Evolutionary conservation across 2,888 invertebrate species (phyloP).

Genomic region (Euphydryas editha): DNA sequence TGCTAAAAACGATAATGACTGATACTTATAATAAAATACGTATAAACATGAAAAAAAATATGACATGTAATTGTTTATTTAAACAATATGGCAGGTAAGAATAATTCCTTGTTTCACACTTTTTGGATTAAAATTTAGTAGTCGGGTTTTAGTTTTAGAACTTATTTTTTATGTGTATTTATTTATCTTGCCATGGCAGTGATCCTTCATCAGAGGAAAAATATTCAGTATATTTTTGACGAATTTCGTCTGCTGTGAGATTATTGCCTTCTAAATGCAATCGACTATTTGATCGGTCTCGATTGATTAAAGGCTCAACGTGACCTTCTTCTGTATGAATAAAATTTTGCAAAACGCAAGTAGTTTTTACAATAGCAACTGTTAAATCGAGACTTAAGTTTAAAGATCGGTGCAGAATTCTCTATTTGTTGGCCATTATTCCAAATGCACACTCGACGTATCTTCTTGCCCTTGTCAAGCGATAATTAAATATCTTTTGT

Average conservation of each 20-base stretch:
- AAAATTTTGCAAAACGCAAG: neutral
- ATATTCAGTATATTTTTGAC: neutral
- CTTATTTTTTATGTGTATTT: conserved; percentile 1
- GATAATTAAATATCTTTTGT: conserved; percentile 23
- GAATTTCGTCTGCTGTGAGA: neutral
- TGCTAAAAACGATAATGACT: too few relatives aligned
- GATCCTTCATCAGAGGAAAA: conserved; percentile 1
- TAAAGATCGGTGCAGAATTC: conserved; percentile 16
- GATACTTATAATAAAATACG: too few relatives aligned
- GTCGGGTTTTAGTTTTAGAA: conserved; percentile 1
- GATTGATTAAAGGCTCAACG: conserved; percentile 1
- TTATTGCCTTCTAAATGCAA: neutral
- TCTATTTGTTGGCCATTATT: conserved; percentile 19
- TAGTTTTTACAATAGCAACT: conserved; percentile 1
- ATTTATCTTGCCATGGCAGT: neutral
- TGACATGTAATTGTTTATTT: neutral
- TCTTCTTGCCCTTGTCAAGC: conserved; percentile 19
- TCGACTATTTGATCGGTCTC: neutral
- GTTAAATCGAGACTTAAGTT: conserved; percentile 1
- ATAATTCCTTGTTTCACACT: neutral
- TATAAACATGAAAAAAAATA: neutral
- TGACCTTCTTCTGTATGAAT: conserved; percentile 1
- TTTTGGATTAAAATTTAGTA: neutral
- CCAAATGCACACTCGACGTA: conserved; percentile 39
- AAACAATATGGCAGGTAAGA: neutral